Base-by-base conservation (phyloP, 1,140 invertebrate species). In the Phymorhynchus buccinoides region DNA sequence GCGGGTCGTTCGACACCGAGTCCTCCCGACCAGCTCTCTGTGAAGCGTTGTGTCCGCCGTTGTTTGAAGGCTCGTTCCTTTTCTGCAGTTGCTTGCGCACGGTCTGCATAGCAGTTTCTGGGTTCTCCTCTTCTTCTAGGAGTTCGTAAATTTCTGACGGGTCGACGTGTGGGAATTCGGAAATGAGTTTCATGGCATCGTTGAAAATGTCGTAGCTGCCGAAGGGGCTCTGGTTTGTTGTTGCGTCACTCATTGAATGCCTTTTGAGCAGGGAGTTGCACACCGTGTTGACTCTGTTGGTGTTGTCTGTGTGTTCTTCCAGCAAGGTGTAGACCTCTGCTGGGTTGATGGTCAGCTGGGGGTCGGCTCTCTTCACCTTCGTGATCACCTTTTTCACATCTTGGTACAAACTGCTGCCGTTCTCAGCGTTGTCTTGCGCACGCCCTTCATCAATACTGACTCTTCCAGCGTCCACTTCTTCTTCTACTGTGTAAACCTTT, bases 321-420 rank as follows among this genome's bases (percentile, higher is more conserved):
- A 91, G 68, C 68, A 91, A 42, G 30, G 81, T 81, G 83, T 87
- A 86, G 12, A 90, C 88, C 85, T 87, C 86, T 48, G 88, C 80
- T 42, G 88, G 62, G 82, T 86, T 84, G 27, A 90, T 32, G 39
- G 75, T 66, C 52, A 86, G 37, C 32, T 62, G 42, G 42, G 87
- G 81, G 80, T 83, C 56, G 41, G 83, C 83, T 41, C 41, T 39
- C n/a, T 87, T 86, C 27, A 89, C 62, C 73, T 86, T 84, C n/a
- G 88, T 73, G 52, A 92, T 85, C 3, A 89, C 89, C 62, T 85
- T 88, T 42, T 89, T 87, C 62, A 91, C 87, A 83, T 88, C 89
- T 75, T 88, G 73, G 75, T 83, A 73, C 9, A 84, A 56, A 35
- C 37, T 83, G 68, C 42, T 81, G 41, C 14, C 41, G n/a, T 44